These are phyloP conservation scores for Hypomecis punctinalis DNA, from an alignment of 2,888 invertebrate genomes.

Conservation along the genomic window DNA sequence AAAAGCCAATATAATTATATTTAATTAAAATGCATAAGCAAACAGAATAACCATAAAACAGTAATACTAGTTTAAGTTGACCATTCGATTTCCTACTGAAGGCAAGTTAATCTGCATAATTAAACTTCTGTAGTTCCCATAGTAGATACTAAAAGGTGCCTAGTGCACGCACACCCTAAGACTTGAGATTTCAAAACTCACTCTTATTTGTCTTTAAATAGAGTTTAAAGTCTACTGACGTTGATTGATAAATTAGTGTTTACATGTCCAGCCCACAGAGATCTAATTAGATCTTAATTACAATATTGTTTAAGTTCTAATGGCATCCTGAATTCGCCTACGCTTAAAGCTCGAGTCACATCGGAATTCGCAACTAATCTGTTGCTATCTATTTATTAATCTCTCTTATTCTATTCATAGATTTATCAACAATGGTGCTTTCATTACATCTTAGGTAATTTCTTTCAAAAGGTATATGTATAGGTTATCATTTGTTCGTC, in stretches of 20 bases:
- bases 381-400: no score
- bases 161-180: conserved; percentile 6
- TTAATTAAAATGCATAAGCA: conserved; percentile 35
- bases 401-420: no score
- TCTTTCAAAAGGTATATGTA: no score
- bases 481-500: no score
- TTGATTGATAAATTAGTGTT: conserved; percentile 10
- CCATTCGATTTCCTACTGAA: conserved; percentile 15
- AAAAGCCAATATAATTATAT: conserved; percentile 17
- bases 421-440: no score
- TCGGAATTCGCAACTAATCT: no score
- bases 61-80: conserved; percentile 5
- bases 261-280: conserved; percentile 23
- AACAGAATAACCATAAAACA: conserved; percentile 25
- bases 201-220: not conserved
- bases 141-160: conserved; percentile 10
- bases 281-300: conserved; percentile 46
- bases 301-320: conserved; percentile 47
- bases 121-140: conserved; percentile 6
- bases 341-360: conserved; percentile 16
- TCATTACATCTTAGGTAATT: not conserved
- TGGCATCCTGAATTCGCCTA: conserved; percentile 44
- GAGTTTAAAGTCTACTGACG: conserved; percentile 8
- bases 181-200: not conserved
- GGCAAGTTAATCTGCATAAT: conserved; percentile 27